Evolutionary conservation across 2,888 invertebrate species (phyloP), one percentile per base, ranked within the genome.

Genomic region (Elmis aenea): DNA sequence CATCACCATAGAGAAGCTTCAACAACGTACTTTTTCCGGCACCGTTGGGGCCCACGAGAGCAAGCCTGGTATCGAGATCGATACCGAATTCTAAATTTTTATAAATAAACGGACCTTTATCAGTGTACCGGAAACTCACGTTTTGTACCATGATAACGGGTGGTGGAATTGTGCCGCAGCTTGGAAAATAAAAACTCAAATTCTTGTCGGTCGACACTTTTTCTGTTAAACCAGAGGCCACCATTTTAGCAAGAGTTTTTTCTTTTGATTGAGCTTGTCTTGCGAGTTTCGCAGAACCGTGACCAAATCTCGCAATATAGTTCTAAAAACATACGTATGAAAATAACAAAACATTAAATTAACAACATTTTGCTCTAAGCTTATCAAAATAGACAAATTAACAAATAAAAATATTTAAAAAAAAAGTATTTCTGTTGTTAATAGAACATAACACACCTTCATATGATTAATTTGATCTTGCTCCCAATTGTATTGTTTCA

Each of bases 141-240:
- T 97, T 94, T 74, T 94, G 94, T 33, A 99, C 96, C 96, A 97
- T 97, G 57, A 99, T 96, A 39, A 99, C 97, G 0, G 99, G 99
- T 2, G 99, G 99, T 21, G 99, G 99, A 51, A 99, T 87, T 31
- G 81, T 87, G 42, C 97, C 99, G 61, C 97, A 97, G 20, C 82
- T 78, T 1, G 93, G 96, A 69, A 99, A 99, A 67, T 88, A 93
- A 68, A 99, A 99, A 56, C 88, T 88, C 33, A 96, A 80, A 28
- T 77, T 77, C 75, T 94, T 96, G 62, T 99, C 99, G 46, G 77
- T 80, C 3, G 78, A 73, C 0, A 97, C 96, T 71, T 90, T 94
- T 63, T 97, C 96, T 0, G 97, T 97, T 13, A 99, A 76, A 1
- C 97, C 97, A 58, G 89, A 89, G 16, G 96, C 94, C 8, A 99